A percentile compares a stretch with the other conserved stretches of the same genome.
These are phyloP conservation scores for Pantherophis vulpinus DNA, from an alignment of 2,797 vertebrate species.

Conservation along the genomic window DNA sequence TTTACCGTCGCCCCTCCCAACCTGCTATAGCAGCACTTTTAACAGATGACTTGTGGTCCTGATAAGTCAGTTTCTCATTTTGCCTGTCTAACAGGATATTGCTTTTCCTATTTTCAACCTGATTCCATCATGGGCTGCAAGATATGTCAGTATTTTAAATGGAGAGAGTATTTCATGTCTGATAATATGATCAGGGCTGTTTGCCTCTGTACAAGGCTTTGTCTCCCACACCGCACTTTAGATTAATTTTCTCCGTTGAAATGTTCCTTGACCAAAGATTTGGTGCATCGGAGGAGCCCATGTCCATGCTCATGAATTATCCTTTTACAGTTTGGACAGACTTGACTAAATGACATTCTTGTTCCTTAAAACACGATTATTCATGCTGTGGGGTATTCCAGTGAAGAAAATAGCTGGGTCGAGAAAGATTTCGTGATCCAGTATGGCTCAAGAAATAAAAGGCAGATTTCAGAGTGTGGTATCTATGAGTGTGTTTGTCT, in stretches of 20 bases:
- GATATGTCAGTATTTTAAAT: conserved; percentile 13
- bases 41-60: conserved; percentile 15
- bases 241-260: background rate
- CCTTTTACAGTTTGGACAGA: background rate
- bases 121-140: conserved; percentile 6
- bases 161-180: background rate
- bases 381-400: background rate
- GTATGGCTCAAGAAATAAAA: background rate
- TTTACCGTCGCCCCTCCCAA: background rate
- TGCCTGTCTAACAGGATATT: conserved; percentile 30
- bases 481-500: background rate
- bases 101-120: conserved; percentile 25
- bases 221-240: background rate
- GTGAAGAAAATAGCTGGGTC: background rate
- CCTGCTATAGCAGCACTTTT: background rate
- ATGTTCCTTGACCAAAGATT: background rate
- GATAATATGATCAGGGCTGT: background rate
- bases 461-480: background rate
- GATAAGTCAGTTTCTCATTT: conserved; percentile 33
- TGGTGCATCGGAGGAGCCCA: background rate
- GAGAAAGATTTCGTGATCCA: background rate
- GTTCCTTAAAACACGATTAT: background rate
- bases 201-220: background rate
- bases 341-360: background rate
- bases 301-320: background rate